Conservation (phyloP, 2,113 vertebrate species). For the Scophthalmus maximus region DNA sequence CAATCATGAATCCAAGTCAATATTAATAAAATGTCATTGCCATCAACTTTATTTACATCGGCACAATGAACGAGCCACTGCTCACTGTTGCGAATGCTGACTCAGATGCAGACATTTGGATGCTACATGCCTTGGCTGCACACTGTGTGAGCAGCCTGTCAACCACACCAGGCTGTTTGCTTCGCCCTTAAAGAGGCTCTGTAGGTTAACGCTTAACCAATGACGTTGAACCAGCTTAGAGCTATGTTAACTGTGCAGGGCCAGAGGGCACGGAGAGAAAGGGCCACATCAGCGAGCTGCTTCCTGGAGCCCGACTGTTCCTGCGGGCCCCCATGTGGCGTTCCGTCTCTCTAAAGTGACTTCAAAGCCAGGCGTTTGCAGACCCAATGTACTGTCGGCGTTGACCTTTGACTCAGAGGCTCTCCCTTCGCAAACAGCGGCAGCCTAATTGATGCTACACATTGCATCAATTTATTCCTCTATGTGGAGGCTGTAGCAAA, state of each 20-base stretch:
- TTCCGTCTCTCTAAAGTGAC: conserved; percentile 60
- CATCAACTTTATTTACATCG: conserved; percentile 40
- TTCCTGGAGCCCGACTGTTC: conserved; percentile 65
- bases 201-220: conserved; percentile 25
- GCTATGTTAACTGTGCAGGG: conserved; percentile 24
- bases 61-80: background rate
- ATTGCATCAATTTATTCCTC: conserved; percentile 19
- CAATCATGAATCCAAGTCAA: conserved; percentile 33
- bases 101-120: conserved; percentile 1
- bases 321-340: conserved; percentile 58
- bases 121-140: background rate
- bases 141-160: conserved; percentile 25
- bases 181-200: conserved; percentile 41
- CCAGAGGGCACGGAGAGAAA: conserved; percentile 45
- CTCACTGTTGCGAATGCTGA: conserved; percentile 12
- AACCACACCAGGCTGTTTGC: conserved; percentile 1
- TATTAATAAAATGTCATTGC: conserved; percentile 32
- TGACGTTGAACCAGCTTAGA: conserved; percentile 25
- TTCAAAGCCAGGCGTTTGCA: conserved; percentile 75
- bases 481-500: conserved; percentile 7
- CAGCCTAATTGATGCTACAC: conserved; percentile 58
- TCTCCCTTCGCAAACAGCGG: conserved; percentile 47
- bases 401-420: conserved; percentile 74
- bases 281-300: conserved; percentile 50
- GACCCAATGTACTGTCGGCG: conserved; percentile 51